Conservation (phyloP, 1,140 invertebrate genomes). For the Cardiocondyla obscurior region DNA sequence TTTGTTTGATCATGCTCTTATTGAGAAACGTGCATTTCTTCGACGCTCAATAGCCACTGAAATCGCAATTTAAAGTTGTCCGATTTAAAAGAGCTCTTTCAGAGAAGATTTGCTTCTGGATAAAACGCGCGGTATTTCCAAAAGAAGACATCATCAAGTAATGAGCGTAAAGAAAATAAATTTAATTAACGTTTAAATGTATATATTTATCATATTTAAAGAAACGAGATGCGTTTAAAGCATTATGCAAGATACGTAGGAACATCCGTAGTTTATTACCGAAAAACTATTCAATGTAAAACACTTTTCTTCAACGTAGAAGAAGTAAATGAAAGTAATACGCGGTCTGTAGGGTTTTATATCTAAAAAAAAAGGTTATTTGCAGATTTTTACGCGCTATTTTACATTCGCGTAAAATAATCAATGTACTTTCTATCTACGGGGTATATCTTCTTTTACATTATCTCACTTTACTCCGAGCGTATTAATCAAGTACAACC, state of each 20-base stretch:
- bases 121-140: not conserved
- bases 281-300: no score
- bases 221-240: no score
- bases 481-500: conserved; percentile 23
- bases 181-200: no score
- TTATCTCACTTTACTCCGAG: not conserved
- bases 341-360: no score
- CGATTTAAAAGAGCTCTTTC: conserved; percentile 26
- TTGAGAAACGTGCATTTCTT: conserved; percentile 35
- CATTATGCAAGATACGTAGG: no score
- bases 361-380: not conserved
- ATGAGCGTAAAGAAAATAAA: no score
- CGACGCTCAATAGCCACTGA: not conserved
- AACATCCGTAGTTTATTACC: no score
- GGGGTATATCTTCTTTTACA: conserved; percentile 1
- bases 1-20: conserved; percentile 14
- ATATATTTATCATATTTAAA: no score
- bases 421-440: not conserved
- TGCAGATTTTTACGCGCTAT: not conserved
- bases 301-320: no score
- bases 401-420: conserved; percentile 6
- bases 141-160: no score
- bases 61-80: conserved; percentile 46
- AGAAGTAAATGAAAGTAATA: no score
- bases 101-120: not conserved